Evolutionary conservation across 2,113 vertebrate species (phyloP), one percentile per base, ranked within the genome.

Genomic region (Chinchilla lanigera): DNA sequence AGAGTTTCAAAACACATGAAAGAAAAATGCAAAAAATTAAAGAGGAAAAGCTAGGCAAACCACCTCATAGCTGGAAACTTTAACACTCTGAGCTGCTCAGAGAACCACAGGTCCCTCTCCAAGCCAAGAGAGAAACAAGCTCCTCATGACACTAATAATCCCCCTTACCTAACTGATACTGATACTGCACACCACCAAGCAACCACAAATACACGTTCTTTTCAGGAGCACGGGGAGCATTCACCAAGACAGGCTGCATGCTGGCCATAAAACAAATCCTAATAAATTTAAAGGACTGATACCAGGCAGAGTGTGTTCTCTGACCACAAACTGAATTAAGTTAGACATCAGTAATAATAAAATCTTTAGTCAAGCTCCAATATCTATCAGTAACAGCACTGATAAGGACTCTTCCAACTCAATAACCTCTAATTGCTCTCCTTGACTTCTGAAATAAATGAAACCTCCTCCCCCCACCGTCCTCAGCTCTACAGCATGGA

Each of bases 281-380:
- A 35, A 30, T 90, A 28, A 69, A 56, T n/a, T 22, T 58, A 73
- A 63, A 90, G 73, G 24, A 22, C 52, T 26, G 26, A 78, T 22
- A 75, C 47, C 63, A 67, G 4, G 52, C 30, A 3, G 58, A 65
- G 12, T 5, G 20, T 77, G 71, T 75, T 92, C 41, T 86, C 50
- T 41, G 75, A 61, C 38, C 65, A 67, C 85, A 71, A 52, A 73
- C 10, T 22, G 61, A 93, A 75, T 93, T 71, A 85, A 63, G 75
- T 92, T 56, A 63, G 56, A 89, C 86, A 65, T 80, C 30, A 47
- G 16, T 61, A 92, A 56, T 52, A 90, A 90, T 75, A 71, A 96
- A 71, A 71, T 60, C 75, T 47, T 56, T 44, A 47, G 22, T 52
- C 35, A n/a, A 78, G 60, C 28, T 54, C 38, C 77, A 97, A 95